A percentile compares a stretch with the other conserved stretches of the same genome.
Evolutionary conservation across 1,140 invertebrate genomes (phyloP).

Genomic region (Brachionus angularis): DNA sequence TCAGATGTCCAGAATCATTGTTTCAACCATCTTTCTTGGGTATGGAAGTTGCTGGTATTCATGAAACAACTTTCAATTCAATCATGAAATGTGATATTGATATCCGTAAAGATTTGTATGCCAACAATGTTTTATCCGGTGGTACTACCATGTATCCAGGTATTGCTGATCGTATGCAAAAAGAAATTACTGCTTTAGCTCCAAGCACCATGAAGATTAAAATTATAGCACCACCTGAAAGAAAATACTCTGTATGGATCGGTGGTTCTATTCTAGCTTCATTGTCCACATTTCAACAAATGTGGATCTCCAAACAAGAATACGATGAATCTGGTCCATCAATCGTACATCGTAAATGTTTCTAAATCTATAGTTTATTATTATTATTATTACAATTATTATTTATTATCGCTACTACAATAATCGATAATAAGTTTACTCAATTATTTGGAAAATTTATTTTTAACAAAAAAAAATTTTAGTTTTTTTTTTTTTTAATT

Average conservation of each 20-base stretch:
- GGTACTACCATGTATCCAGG: conserved; percentile 63
- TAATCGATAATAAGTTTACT: too few relatives aligned
- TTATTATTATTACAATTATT: conserved; percentile 6
- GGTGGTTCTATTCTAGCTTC: conserved; percentile 59
- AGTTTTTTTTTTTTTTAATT: too few relatives aligned
- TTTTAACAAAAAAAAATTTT: too few relatives aligned
- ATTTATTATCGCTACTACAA: conserved; percentile 25
- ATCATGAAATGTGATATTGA: conserved; percentile 61
- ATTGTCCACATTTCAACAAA: conserved; percentile 63
- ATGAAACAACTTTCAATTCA: conserved; percentile 57
- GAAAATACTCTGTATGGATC: conserved; percentile 59
- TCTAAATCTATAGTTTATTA: conserved; percentile 63
- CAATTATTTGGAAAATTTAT: too few relatives aligned
- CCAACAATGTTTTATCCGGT: conserved; percentile 61
- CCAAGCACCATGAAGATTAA: conserved; percentile 60
- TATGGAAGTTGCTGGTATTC: conserved; percentile 58
- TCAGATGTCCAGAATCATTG: conserved; percentile 74
- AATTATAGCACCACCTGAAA: conserved; percentile 60
- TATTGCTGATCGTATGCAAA: conserved; percentile 61
- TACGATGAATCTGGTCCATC: conserved; percentile 89
- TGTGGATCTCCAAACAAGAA: conserved; percentile 88
- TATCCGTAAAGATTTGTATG: conserved; percentile 59
- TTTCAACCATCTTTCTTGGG: conserved; percentile 68
- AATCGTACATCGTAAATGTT: conserved; percentile 89
- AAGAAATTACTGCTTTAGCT: conserved; percentile 62